Conservation (phyloP, 2,888 invertebrate species). For the Mellilla xanthometata region DNA sequence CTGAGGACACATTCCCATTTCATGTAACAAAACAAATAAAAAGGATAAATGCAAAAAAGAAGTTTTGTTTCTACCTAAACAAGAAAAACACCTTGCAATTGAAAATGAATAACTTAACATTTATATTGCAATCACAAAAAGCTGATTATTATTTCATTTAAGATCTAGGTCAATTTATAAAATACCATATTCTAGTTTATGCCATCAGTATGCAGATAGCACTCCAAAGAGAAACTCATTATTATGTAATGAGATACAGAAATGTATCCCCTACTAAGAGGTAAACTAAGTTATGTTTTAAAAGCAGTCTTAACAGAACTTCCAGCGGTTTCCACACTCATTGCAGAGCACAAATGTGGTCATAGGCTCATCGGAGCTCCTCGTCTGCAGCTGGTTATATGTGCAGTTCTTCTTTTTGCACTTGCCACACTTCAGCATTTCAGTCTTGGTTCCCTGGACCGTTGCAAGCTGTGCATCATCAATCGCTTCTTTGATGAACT, state of each 20-base stretch:
- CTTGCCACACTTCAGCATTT: slow-evolving; percentile 98
- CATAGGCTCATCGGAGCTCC: slow-evolving; percentile 99
- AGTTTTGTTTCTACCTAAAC: slow-evolving; percentile 12
- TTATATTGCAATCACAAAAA: slow-evolving; percentile 45
- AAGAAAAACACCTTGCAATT: slow-evolving; percentile 5
- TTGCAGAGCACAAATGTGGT: slow-evolving; percentile 99
- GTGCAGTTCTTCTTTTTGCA: slow-evolving; percentile 99
- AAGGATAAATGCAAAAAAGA: slow-evolving; percentile 13
- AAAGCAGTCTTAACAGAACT: slow-evolving; percentile 90
- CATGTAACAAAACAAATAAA: slow-evolving; percentile 23
- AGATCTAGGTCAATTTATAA: slow-evolving; percentile 54
- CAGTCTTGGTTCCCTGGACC: slow-evolving; percentile 97
- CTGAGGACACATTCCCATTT: slow-evolving; percentile 63
- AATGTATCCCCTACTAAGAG: slow-evolving; percentile 42
- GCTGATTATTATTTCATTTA: slow-evolving; percentile 60
- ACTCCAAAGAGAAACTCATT: slow-evolving; percentile 57
- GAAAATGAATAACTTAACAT: slow-evolving; percentile 6
- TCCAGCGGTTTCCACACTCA: slow-evolving; percentile 99
- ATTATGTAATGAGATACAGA: slow-evolving; percentile 61
- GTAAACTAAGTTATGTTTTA: slow-evolving; percentile 38
- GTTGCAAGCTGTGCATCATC: slow-evolving; percentile 98
- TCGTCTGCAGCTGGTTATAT: slow-evolving; percentile 98
- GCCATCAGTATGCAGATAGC: slow-evolving; percentile 56
- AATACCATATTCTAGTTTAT: slow-evolving; percentile 57
- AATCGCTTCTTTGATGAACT: slow-evolving; percentile 98